phyloP scores from a whole-genome alignment of 2,888 invertebrate genomes.

The Agrochola macilenta region DNA sequence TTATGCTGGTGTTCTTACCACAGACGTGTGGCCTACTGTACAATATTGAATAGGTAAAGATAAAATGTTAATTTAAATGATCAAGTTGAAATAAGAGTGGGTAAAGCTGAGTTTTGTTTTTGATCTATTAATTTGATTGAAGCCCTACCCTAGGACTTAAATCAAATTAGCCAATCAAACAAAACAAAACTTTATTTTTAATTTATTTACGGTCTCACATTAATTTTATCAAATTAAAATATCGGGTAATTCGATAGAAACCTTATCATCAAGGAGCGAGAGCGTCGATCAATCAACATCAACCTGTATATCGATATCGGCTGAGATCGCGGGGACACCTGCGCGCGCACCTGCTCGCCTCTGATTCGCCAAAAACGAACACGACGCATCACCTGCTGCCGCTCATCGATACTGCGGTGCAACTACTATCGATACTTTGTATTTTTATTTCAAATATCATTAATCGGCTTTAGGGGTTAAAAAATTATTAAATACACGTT shows the following conservation, averaged over 20 bases:
- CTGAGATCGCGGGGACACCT: slow-evolving; percentile 86
- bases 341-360: slow-evolving; percentile 84
- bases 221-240: not conserved
- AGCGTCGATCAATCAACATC: slow-evolving; percentile 66
- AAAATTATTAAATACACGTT: not conserved
- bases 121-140: no score
- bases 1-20: not conserved
- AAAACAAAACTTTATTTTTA: not conserved
- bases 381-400: slow-evolving; percentile 85
- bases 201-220: not conserved
- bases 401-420: slow-evolving; percentile 69
- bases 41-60: not conserved
- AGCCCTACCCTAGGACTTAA: not conserved
- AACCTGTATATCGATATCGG: slow-evolving; percentile 82
- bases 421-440: slow-evolving; percentile 49
- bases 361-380: slow-evolving; percentile 89
- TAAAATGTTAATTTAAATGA: not conserved
- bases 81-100: not conserved
- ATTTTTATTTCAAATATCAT: slow-evolving; percentile 42
- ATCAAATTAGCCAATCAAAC: not conserved
- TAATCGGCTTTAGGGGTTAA: slow-evolving; percentile 1
- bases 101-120: not conserved
- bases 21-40: not conserved
- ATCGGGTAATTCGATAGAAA: not conserved
- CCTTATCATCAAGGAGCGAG: not conserved